Evolutionary conservation across 2,888 invertebrate genomes (phyloP), one percentile per base, ranked within the genome.

Genomic region (Euproctis similis): DNA sequence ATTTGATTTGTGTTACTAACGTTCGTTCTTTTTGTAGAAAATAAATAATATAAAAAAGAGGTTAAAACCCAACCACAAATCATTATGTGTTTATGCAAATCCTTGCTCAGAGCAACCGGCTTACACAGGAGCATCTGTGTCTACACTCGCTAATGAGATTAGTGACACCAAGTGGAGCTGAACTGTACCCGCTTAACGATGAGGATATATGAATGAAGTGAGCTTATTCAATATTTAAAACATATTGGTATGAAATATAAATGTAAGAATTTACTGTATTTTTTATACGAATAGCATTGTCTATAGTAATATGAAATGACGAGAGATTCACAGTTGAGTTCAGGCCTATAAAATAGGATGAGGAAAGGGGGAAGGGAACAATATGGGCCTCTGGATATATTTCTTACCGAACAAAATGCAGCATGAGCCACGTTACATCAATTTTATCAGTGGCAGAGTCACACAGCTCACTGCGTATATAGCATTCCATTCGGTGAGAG

Each of bases 121-220:
- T 73, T 71, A 71, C 62, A 50, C 35, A 50, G 51, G 55, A 63
- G 59, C 73, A 72, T 70, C 70, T 73, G 72, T 70, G 65, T 65
- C 61, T 68, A 64, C 66, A 59, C 52, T 53, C 59, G 41, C 64
- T 74, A 74, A 75, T 73, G 67, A 74, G 71, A 68, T 74, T 70
- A 72, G 61, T 56, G 54, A 59, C 60, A 63, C 61, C 61, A 59
- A 59, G 56, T 51, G 50, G 45, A 55, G 50, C 53, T 51, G 46
- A 49, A 48, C 39, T 38, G 37, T 42, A n/a, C 37, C 31, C 36
- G 39, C 42, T 53, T 57, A 59, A 53, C 36, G 46, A 39, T 24
- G 37, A 45, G 45, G 51, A 53, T n/a, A n/a, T n/a, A 51, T 42
- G n/a, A 57, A 48, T 50, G 33, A 36, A 39, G 39, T 45, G 35